Conservation (phyloP, 23 tunicate genomes). For the Aplidium turbinatum region DNA sequence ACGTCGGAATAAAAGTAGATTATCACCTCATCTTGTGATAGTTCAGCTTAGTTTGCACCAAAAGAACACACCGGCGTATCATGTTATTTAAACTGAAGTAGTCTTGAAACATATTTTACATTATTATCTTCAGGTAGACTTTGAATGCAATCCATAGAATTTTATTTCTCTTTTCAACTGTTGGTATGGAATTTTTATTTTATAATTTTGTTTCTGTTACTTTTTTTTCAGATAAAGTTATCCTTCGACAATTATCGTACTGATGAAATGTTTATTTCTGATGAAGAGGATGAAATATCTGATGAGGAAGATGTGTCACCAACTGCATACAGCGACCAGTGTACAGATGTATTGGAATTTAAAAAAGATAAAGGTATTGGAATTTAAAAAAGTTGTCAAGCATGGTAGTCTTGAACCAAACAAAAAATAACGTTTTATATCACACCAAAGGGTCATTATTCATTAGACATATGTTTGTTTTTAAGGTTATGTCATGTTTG, state of each 20-base stretch:
- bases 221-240: conserved; percentile 40
- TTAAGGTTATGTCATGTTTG: conserved; percentile 61
- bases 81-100: too few species aligned
- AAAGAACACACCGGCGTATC: too few species aligned
- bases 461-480: too few species aligned
- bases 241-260: conserved; percentile 60
- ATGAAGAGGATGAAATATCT: conserved; percentile 35
- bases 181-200: background rate
- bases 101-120: too few species aligned
- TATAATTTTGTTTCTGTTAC: background rate
- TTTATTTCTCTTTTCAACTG: background rate
- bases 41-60: too few species aligned
- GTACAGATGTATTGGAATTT: conserved; percentile 44
- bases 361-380: conserved; percentile 47
- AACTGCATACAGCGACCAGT: conserved; percentile 30
- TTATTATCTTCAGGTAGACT: too few species aligned
- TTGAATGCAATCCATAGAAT: background rate
- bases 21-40: too few species aligned
- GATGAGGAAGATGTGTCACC: conserved; percentile 33
- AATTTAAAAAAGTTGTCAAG: too few species aligned
- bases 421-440: too few species aligned
- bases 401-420: too few species aligned
- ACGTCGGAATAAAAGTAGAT: too few species aligned
- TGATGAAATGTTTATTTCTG: conserved; percentile 51
- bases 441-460: too few species aligned